Evolutionary conservation across 2,113 vertebrate species (phyloP).

Genomic region (Phrynocephalus versicolor): DNA sequence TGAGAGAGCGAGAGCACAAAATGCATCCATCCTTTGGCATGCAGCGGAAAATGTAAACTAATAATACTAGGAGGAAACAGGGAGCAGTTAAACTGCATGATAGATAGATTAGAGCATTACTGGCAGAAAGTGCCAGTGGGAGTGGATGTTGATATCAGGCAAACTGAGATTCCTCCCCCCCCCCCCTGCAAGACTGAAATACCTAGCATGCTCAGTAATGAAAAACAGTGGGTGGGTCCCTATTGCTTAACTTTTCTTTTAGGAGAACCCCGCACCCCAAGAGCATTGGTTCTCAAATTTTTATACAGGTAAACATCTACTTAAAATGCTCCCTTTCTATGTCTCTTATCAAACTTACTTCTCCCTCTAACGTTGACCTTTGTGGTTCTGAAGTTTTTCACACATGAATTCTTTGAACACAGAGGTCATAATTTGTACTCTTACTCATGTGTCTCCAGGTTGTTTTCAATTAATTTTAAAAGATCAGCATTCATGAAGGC

Average conservation of each 20-base stretch:
- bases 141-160: conserved; percentile 36
- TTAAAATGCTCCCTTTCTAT: neutral
- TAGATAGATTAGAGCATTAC: conserved; percentile 26
- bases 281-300: neutral
- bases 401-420: neutral
- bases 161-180: conserved; percentile 30
- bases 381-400: neutral
- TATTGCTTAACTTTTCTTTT: neutral
- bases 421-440: neutral
- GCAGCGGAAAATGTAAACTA: conserved; percentile 23
- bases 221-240: conserved; percentile 21
- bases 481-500: conserved; percentile 16
- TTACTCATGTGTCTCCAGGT: neutral
- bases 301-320: neutral
- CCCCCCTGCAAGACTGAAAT: conserved; percentile 44
- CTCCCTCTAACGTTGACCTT: neutral
- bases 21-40: neutral
- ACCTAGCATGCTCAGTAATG: conserved; percentile 7
- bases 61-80: conserved; percentile 19
- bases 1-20: neutral
- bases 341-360: neutral
- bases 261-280: too few relatives aligned
- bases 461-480: neutral
- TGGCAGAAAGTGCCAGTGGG: neutral
- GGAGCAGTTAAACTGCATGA: conserved; percentile 35